Conservation (phyloP, 2,888 invertebrate genomes). For the Cantharis rufa region DNA sequence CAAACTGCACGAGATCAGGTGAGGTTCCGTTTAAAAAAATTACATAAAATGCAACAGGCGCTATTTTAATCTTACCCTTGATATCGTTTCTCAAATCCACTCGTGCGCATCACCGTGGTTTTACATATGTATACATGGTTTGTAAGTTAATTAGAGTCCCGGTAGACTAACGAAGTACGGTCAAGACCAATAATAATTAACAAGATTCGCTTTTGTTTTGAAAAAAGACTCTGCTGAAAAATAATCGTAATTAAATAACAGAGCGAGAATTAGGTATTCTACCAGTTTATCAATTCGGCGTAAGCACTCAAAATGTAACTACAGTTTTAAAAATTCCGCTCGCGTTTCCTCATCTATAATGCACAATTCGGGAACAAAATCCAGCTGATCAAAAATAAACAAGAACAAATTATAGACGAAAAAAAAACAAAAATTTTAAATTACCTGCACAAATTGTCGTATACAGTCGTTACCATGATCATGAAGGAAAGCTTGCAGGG, state of each 20-base stretch:
- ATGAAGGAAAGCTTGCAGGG: slow-evolving; percentile 64
- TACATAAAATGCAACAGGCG: not conserved
- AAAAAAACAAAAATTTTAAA: not conserved
- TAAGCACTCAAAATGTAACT: not conserved
- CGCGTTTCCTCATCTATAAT: not conserved
- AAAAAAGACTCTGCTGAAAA: not conserved
- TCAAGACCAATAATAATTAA: not conserved
- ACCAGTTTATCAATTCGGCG: not conserved
- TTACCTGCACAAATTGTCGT: slow-evolving; percentile 69
- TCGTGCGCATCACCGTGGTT: not conserved
- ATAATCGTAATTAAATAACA: not conserved
- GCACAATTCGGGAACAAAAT: not conserved
- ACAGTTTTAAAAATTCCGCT: not conserved
- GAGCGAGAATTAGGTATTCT: not conserved
- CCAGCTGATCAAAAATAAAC: not conserved
- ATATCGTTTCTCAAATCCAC: not conserved
- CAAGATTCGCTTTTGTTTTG: not conserved
- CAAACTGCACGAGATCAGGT: not conserved
- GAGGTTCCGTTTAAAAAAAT: not conserved
- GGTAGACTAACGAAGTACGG: not conserved
- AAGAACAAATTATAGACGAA: not conserved
- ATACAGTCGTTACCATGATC: slow-evolving; percentile 70
- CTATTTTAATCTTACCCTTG: not conserved
- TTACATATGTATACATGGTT: not conserved
- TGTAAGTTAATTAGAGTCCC: not conserved